Base-by-base conservation (phyloP, 2,113 vertebrate species). In the Chinchilla lanigera region DNA sequence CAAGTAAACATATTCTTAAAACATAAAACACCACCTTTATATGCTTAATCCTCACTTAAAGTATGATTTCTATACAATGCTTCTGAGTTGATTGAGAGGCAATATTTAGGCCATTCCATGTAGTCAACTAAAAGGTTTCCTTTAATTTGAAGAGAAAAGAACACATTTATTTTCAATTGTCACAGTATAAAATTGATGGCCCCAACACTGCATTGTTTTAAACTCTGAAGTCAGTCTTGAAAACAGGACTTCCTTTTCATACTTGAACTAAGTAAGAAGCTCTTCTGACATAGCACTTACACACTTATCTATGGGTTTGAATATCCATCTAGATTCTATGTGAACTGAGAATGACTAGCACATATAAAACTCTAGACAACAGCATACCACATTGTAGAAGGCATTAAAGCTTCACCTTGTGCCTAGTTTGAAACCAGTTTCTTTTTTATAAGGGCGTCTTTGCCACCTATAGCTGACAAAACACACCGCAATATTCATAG, bases 321-420 rank as follows among this genome's bases (percentile, higher is more conserved):
- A 87, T 50, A 98, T 85, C 97, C 97, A 97, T 4, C 97, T 97
- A 98, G 87, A 97, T 96, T 84, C 96, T 61, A 0, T 44, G 97
- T 86, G 82, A 98, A 93, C 7, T 92, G 47, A 98, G 95, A 97
- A 95, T 97, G 86, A 96, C 52, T 20, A 98, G 94, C 97, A 98
- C 98, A 95, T 92, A 98, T 5, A 98, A 65, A 97, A 98, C 97
- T 98, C 97, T 97, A 98, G 80, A n/a, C n/a, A 98, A 98, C 98
- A 98, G 86, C 96, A n/a, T 89, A 98, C 89, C 98, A 98, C 97
- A 96, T 97, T 97, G 98, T 97, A 98, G 96, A 99, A 99, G 98
- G 99, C 99, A 99, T 98, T 98, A 98, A 98, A 99, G 98, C 98
- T 98, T 98, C 96, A 98, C 98, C 98, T 99, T 99, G 98, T 99